phyloP scores from a whole-genome alignment of 37 sponge, comb jelly and placozoan species.

The Spongia lamella region DNA sequence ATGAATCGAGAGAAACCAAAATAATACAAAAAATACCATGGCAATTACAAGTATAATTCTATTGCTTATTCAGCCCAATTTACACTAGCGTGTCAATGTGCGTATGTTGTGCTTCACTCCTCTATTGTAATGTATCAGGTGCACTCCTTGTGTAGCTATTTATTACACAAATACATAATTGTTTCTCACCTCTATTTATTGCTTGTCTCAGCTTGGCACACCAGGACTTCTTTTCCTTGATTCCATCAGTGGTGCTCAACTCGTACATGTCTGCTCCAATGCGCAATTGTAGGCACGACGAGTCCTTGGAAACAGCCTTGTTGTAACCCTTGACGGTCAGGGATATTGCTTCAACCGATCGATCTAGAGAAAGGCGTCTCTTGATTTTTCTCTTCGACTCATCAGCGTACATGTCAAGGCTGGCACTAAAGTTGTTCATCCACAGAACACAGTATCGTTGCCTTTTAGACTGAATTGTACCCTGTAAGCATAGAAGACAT shows the following conservation, averaged over 20 bases:
- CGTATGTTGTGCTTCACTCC: too few relatives aligned
- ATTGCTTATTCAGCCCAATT: too few relatives aligned
- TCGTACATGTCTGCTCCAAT: conserved; percentile 57
- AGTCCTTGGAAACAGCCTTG: conserved; percentile 16
- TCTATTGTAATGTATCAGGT: too few relatives aligned
- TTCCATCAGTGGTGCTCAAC: conserved; percentile 45
- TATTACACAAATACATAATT: too few relatives aligned
- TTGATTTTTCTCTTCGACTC: conserved; percentile 61
- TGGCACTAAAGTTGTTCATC: conserved; percentile 31
- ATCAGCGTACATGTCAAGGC: conserved; percentile 64
- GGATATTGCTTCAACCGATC: conserved; percentile 22
- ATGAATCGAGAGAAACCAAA: too few relatives aligned
- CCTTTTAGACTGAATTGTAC: conserved; percentile 12
- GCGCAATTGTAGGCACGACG: conserved; percentile 39
- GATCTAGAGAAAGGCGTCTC: conserved; percentile 59
- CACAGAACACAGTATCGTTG: conserved; percentile 63
- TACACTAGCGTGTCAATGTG: too few relatives aligned
- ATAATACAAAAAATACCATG: too few relatives aligned
- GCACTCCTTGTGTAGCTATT: too few relatives aligned
- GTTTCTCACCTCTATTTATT: conserved; percentile 47
- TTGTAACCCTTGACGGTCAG: conserved; percentile 50
- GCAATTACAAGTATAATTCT: too few relatives aligned
- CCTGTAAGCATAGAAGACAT: too few relatives aligned
- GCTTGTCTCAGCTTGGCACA: conserved; percentile 57
- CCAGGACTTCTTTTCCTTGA: conserved; percentile 57